Evolutionary conservation across 1,140 invertebrate genomes (phyloP).

Genomic region (Scaptomyza hsui): DNA sequence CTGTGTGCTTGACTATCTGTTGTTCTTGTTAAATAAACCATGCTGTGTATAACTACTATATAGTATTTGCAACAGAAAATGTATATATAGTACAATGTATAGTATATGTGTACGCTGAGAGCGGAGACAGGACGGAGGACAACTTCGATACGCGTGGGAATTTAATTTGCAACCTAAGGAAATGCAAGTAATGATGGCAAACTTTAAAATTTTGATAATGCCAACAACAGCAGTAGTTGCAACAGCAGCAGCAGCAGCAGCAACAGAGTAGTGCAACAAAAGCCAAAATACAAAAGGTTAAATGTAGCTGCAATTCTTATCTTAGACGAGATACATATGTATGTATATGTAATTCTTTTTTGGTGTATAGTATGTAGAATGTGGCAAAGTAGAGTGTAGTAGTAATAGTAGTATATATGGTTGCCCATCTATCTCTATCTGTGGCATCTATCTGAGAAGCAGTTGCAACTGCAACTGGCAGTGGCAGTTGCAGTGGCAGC

Average conservation of each 20-base stretch:
- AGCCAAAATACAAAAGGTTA: constrained; percentile 20
- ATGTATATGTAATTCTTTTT: neutral
- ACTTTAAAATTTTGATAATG: constrained; percentile 80
- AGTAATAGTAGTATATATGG: constrained; percentile 3
- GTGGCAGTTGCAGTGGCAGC: constrained; percentile 7
- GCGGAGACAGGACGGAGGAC: constrained; percentile 15
- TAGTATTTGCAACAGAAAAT: constrained; percentile 3
- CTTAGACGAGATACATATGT: constrained; percentile 3
- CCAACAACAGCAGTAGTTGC: constrained; percentile 38
- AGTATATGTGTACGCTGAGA: constrained; percentile 4
- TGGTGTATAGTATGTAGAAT: neutral
- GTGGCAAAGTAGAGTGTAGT: neutral
- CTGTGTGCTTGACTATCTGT: constrained; percentile 47
- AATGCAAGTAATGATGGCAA: constrained; percentile 64
- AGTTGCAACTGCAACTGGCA: constrained; percentile 18
- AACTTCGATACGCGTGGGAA: constrained; percentile 51
- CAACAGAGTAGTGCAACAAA: constrained; percentile 9
- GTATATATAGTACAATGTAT: constrained; percentile 3
- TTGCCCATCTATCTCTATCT: constrained; percentile 25
- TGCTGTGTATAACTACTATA: constrained; percentile 35
- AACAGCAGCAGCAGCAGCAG: neutral
- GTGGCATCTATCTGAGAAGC: constrained; percentile 29
- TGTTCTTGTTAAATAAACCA: constrained; percentile 78
- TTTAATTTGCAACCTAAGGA: constrained; percentile 76
- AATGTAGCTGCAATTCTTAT: constrained; percentile 14